A percentile compares a stretch with the other conserved stretches of the same genome.
Conservation (phyloP, 2,113 vertebrate genomes). For the Halichoeres trimaculatus region DNA sequence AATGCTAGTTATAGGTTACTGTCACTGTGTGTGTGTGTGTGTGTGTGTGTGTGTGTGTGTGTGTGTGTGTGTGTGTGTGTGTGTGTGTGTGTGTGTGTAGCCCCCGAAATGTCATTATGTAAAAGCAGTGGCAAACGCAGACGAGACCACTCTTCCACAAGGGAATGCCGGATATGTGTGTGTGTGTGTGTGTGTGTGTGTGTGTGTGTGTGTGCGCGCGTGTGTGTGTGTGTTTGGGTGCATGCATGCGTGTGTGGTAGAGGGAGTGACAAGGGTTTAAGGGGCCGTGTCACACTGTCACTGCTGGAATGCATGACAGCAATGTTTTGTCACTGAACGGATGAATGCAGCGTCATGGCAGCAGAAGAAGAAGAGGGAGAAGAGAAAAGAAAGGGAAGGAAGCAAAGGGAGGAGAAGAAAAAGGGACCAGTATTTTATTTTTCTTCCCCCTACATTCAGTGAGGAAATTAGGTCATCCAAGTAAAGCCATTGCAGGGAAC, state of each 20-base stretch:
- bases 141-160: conserved; percentile 36
- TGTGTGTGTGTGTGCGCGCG: too few species aligned
- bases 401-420: conserved; percentile 19
- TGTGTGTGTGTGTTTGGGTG: conserved; percentile 15
- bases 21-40: too few species aligned
- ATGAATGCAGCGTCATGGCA: conserved; percentile 73
- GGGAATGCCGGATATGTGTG: conserved; percentile 32
- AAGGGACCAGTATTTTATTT: conserved; percentile 34
- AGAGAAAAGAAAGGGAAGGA: not conserved
- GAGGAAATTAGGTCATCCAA: conserved; percentile 82
- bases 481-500: conserved; percentile 73
- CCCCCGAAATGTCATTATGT: conserved; percentile 42
- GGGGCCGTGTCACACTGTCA: conserved; percentile 68
- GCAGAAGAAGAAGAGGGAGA: conserved; percentile 53
- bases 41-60: too few species aligned
- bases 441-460: conserved; percentile 46
- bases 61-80: conserved; percentile 5
- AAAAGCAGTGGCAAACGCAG: conserved; percentile 24
- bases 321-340: conserved; percentile 65
- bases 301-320: conserved; percentile 73
- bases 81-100: conserved; percentile 22
- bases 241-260: conserved; percentile 14
- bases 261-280: conserved; percentile 63
- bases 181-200: conserved; percentile 18
- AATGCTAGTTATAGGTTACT: conserved; percentile 30